Conservation (phyloP, 2,113 vertebrate species). For the Amphiprion percula region DNA sequence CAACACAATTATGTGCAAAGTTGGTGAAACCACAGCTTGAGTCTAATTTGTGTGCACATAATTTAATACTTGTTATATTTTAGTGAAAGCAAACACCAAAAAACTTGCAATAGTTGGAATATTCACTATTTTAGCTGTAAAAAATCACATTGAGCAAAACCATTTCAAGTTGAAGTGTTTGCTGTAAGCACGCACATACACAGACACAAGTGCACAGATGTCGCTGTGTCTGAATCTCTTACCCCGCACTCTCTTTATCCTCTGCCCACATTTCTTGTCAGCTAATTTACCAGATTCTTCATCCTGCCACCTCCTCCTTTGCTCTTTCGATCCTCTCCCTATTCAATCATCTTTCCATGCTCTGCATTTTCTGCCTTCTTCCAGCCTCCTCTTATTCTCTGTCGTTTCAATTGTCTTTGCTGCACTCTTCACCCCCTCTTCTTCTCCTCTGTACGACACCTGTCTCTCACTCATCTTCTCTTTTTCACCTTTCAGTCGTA, state of each 20-base stretch:
- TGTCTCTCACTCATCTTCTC: neutral
- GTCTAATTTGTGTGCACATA: no score
- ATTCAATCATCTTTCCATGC: slow-evolving; percentile 58
- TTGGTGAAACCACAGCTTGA: no score
- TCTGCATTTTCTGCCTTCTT: slow-evolving; percentile 43
- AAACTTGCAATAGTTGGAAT: no score
- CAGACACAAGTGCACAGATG: neutral
- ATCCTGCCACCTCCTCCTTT: slow-evolving; percentile 40
- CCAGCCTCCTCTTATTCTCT: slow-evolving; percentile 26
- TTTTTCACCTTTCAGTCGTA: slow-evolving; percentile 11
- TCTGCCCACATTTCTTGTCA: slow-evolving; percentile 41
- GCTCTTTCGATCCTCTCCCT: slow-evolving; percentile 35
- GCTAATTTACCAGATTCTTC: slow-evolving; percentile 58
- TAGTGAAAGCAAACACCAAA: no score
- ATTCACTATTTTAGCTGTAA: no score
- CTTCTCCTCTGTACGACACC: neutral
- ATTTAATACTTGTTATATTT: no score
- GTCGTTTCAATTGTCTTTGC: slow-evolving; percentile 55
- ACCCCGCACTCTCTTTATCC: slow-evolving; percentile 32
- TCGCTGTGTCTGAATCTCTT: slow-evolving; percentile 16
- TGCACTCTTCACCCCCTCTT: neutral
- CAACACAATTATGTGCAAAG: no score
- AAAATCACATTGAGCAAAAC: neutral
- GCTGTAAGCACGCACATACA: neutral
- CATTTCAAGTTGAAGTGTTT: no score